Conservation (phyloP, 2,888 invertebrate species). For the Villa cingulata region DNA sequence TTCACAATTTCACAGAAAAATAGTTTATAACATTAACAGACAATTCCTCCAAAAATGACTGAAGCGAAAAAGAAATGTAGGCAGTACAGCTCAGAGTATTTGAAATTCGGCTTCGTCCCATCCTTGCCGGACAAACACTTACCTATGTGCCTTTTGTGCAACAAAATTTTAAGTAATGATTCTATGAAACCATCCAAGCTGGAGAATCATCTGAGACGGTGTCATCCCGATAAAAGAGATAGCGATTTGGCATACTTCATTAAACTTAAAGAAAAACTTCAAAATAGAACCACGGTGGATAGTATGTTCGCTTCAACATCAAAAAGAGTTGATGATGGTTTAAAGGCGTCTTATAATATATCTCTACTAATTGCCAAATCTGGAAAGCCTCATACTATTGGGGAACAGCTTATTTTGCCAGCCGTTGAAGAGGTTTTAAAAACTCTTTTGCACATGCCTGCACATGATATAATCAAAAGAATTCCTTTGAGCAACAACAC, state of each 20-base stretch:
- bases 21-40: background rate
- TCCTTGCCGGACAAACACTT: background rate
- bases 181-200: constrained; percentile 6
- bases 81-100: constrained; percentile 3
- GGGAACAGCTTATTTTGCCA: constrained; percentile 20
- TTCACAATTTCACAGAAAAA: background rate
- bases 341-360: constrained; percentile 6
- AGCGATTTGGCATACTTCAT: constrained; percentile 5
- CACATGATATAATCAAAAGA: constrained; percentile 22
- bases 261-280: background rate
- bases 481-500: constrained; percentile 25
- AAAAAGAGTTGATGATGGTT: constrained; percentile 4
- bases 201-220: constrained; percentile 7
- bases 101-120: constrained; percentile 4
- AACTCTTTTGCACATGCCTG: constrained; percentile 22
- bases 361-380: constrained; percentile 6
- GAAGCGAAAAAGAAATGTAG: background rate
- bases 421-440: constrained; percentile 23
- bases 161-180: constrained; percentile 8
- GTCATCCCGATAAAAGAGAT: constrained; percentile 4
- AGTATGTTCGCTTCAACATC: constrained; percentile 2
- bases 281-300: background rate
- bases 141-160: constrained; percentile 3
- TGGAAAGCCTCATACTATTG: constrained; percentile 7
- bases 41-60: background rate